Percentiles rank a stretch among this genome's conserved stretches.
Evolutionary conservation across 2,888 invertebrate species (phyloP).

Genomic region (Antheraea yamamai): DNA sequence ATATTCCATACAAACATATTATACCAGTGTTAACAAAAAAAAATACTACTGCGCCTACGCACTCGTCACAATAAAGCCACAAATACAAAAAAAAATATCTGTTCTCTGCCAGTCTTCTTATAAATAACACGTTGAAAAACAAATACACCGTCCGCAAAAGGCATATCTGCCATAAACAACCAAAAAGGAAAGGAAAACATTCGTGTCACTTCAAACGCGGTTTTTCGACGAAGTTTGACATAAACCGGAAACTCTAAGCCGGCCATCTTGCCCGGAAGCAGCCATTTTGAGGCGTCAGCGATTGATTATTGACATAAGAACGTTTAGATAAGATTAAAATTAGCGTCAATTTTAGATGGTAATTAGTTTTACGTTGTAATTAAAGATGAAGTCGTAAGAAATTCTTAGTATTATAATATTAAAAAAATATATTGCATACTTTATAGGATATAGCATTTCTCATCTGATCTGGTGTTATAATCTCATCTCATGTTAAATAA

Average conservation of each 20-base stretch:
- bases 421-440: too few species aligned
- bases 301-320: slow-evolving; percentile 55
- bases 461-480: too few species aligned
- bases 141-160: slow-evolving; percentile 17
- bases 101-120: background rate
- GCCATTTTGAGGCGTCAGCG: slow-evolving; percentile 76
- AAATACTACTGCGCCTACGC: background rate
- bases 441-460: too few species aligned
- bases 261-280: slow-evolving; percentile 75
- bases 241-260: slow-evolving; percentile 63
- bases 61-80: background rate
- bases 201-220: slow-evolving; percentile 49
- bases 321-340: slow-evolving; percentile 35
- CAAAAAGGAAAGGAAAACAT: slow-evolving; percentile 29
- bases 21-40: background rate
- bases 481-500: too few species aligned
- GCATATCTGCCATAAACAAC: slow-evolving; percentile 15
- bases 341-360: background rate
- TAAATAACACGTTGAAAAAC: slow-evolving; percentile 1
- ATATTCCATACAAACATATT: too few species aligned
- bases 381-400: too few species aligned
- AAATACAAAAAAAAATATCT: background rate
- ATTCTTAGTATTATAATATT: too few species aligned
- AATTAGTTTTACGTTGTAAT: too few species aligned
- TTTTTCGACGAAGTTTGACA: slow-evolving; percentile 60